Conservation (phyloP, 2,888 invertebrate genomes). For the Rhagonycha lutea region DNA sequence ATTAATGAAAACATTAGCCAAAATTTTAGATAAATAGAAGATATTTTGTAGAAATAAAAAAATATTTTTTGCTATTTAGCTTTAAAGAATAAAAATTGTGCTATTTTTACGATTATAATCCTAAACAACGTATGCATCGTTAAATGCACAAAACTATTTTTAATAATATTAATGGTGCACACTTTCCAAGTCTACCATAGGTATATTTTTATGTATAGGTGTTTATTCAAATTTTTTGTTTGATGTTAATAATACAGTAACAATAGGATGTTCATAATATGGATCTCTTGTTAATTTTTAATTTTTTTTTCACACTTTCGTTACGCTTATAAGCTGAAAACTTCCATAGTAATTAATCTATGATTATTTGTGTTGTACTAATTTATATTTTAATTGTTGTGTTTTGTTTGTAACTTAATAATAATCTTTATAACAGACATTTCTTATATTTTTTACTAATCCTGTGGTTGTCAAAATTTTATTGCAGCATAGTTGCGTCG, state of each 20-base stretch:
- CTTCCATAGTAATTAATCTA: neutral
- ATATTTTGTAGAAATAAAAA: neutral
- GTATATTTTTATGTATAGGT: neutral
- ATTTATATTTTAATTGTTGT: constrained; percentile 16
- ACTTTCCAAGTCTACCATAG: neutral
- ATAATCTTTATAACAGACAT: constrained; percentile 7
- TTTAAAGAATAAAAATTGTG: neutral
- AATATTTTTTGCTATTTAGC: neutral
- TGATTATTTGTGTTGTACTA: constrained; percentile 4
- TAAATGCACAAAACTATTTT: neutral
- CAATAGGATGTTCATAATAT: neutral
- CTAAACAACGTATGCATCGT: neutral
- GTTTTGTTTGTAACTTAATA: constrained; percentile 14
- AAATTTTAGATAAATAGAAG: neutral
- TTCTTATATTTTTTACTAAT: neutral
- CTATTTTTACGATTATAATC: neutral
- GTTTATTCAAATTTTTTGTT: neutral
- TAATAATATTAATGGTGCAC: neutral
- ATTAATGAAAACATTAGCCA: neutral
- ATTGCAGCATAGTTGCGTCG: neutral
- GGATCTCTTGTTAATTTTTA: neutral
- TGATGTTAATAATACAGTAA: neutral
- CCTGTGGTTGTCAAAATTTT: neutral
- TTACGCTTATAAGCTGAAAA: neutral
- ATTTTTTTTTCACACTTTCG: neutral